These are phyloP conservation scores for Fistularia tabacaria DNA, from an alignment of 2,797 vertebrate genomes.

Conservation along the genomic window DNA sequence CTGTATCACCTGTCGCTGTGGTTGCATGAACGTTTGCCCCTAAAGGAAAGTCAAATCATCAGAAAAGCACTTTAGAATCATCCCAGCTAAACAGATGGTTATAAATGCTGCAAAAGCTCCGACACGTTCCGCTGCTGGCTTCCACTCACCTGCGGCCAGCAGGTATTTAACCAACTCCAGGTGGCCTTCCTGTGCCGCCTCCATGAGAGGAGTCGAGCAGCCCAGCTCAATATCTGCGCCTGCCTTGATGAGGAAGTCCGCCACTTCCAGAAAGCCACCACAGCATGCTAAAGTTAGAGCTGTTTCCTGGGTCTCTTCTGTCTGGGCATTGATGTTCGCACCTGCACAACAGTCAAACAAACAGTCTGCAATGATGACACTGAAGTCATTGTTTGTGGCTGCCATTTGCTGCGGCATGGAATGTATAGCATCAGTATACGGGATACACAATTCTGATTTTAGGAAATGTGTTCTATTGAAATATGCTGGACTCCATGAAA, in stretches of 20 bases:
- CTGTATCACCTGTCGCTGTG: slow-evolving; percentile 96
- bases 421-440: too few relatives aligned
- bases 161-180: slow-evolving; percentile 98
- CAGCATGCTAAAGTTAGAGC: slow-evolving; percentile 96
- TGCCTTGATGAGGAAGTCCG: slow-evolving; percentile 97
- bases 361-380: background rate
- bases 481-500: too few relatives aligned
- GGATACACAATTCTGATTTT: background rate
- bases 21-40: slow-evolving; percentile 97
- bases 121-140: background rate
- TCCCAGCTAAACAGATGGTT: background rate
- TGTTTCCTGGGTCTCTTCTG: slow-evolving; percentile 97
- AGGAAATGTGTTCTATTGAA: too few relatives aligned
- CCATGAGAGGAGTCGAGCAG: slow-evolving; percentile 98
- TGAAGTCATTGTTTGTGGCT: background rate
- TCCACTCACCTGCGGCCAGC: slow-evolving; percentile 85
- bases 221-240: slow-evolving; percentile 97
- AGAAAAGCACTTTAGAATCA: background rate
- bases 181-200: slow-evolving; percentile 98
- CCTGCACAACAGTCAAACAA: slow-evolving; percentile 66
- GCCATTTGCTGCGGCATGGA: background rate
- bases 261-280: slow-evolving; percentile 97
- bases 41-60: slow-evolving; percentile 51
- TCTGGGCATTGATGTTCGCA: slow-evolving; percentile 98
- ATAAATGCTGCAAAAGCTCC: background rate